Evolutionary conservation across 2,888 invertebrate genomes (phyloP).

Genomic region (Bellardia pandia): DNA sequence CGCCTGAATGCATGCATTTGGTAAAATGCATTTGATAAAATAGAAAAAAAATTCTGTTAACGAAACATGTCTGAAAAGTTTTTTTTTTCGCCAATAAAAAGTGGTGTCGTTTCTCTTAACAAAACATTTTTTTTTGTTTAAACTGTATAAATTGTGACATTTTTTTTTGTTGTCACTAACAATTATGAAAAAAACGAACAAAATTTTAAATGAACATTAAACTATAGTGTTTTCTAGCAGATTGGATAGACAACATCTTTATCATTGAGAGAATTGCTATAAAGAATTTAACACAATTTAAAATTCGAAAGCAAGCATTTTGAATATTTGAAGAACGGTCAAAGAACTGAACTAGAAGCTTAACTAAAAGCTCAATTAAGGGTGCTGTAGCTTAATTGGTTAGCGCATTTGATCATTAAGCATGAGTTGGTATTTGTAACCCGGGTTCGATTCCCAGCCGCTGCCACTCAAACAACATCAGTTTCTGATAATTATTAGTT

Average conservation of each 20-base stretch:
- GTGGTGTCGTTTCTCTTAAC: constrained; percentile 22
- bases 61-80: constrained; percentile 67
- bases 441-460: too few species aligned
- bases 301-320: too few species aligned
- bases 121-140: constrained; percentile 16
- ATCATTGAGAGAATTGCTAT: not conserved
- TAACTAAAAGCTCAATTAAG: too few species aligned
- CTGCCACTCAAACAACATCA: too few species aligned
- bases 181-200: constrained; percentile 39
- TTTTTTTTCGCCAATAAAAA: constrained; percentile 29
- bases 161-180: constrained; percentile 41
- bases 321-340: too few species aligned
- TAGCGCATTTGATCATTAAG: too few species aligned
- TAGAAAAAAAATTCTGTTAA: constrained; percentile 51
- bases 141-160: constrained; percentile 49
- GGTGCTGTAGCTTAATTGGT: too few species aligned
- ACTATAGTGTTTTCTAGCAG: not conserved
- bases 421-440: too few species aligned
- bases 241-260: not conserved
- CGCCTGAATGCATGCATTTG: constrained; percentile 55
- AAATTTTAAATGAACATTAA: constrained; percentile 20
- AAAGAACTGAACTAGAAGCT: too few species aligned
- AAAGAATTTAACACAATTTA: not conserved
- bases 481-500: too few species aligned
- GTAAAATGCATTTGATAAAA: constrained; percentile 60